A percentile compares a stretch with the other conserved stretches of the same genome.
Conservation (phyloP, 2,888 invertebrate species). For the Drosophila mettleri region DNA sequence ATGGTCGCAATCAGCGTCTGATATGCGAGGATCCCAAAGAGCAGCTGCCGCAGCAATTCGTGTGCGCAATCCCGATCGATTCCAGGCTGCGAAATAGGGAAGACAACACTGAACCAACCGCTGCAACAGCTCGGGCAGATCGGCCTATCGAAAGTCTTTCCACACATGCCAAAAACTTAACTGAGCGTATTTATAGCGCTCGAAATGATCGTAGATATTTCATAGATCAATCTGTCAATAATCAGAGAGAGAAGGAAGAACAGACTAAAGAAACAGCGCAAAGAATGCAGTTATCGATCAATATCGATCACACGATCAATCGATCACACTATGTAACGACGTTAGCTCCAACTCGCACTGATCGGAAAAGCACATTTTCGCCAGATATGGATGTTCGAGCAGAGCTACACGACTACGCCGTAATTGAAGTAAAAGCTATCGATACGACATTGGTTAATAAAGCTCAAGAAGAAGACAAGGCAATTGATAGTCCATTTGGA, state of each 20-base stretch:
- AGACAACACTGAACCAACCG: too few relatives aligned
- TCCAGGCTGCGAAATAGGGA: too few relatives aligned
- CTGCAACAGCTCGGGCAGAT: neutral
- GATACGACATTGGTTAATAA: too few relatives aligned
- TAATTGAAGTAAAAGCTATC: neutral
- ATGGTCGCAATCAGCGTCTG: conserved; percentile 4
- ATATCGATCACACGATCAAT: neutral
- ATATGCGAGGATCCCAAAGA: neutral
- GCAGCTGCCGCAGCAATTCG: conserved; percentile 15
- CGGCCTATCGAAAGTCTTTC: neutral
- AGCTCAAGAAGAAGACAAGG: too few relatives aligned
- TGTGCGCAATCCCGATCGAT: conserved; percentile 7
- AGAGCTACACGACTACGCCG: too few relatives aligned
- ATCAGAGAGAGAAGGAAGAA: neutral
- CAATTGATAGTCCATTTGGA: too few relatives aligned
- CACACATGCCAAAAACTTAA: neutral
- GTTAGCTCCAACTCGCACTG: too few relatives aligned
- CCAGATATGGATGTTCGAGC: too few relatives aligned
- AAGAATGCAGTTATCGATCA: too few relatives aligned
- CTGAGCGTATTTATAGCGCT: neutral
- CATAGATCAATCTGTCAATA: neutral
- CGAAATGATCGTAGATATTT: neutral
- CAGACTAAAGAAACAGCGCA: too few relatives aligned
- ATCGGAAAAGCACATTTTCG: too few relatives aligned
- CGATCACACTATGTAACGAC: too few relatives aligned